Base-by-base conservation (phyloP, 2,113 vertebrate genomes). In the Lathamus discolor region DNA sequence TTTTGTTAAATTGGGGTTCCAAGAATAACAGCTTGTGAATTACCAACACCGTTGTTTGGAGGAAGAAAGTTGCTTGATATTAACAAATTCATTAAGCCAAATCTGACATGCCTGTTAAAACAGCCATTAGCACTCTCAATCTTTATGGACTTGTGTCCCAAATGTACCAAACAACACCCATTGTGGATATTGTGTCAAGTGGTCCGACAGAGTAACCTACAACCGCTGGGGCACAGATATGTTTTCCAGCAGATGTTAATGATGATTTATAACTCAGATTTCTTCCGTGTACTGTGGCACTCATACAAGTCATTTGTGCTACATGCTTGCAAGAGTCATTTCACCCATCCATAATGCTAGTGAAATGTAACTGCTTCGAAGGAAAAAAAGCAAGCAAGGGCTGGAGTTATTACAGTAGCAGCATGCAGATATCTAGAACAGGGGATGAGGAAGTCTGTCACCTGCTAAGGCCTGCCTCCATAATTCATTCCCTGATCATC, bases 21-120 rank as follows among this genome's bases (percentile, higher is more conserved):
- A 97, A 97, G 95, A 97, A 97, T 86, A 97, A 97, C 94, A 97
- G 92, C 68, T 81, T 92, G 69, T 90, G 95, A 97, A 95, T 97
- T 97, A 97, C 92, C 93, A 96, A 95, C 92, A 93, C 57, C 80
- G 77, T 92, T 95, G 94, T 93, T 86, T 80, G 67, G 55, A 82
- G 83, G 54, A 90, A 92, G 86, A 94, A 93, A 91, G 73, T 93
- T 83, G 88, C 48, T 93, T 75, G 86, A 84, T 96, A 88, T 92
- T 87, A 92, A 91, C 92, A 83, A 91, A 93, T 91, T 91, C 57
- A 95, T 97, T 96, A 95, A 89, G 78, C 51, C 64, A 81, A 91
- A 85, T 39, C 89, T 85, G 91, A 75, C 84, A 92, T 7, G 41
- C 63, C 52, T 90, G 54, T 87, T 92, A 43, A 93, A 94, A 39